Conservation (phyloP, 2,797 vertebrate species). For the Bovichtus variegatus region DNA sequence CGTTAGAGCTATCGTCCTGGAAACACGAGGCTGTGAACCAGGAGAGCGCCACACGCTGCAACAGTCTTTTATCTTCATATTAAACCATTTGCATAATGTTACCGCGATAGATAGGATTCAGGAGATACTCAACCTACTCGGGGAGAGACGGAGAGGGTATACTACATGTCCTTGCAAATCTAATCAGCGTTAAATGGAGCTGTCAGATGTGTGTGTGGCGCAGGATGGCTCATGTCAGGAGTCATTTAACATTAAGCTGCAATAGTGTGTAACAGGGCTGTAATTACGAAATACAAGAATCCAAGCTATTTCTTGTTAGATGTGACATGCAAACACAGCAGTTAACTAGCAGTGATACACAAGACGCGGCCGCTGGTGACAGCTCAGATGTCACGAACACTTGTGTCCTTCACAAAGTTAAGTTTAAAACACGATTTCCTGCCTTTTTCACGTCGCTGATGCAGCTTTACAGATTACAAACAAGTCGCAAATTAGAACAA, state of each 20-base stretch:
- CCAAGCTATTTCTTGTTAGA: constrained; percentile 50
- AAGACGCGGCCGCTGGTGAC: constrained; percentile 38
- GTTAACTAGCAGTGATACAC: constrained; percentile 60
- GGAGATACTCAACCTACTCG: constrained; percentile 82
- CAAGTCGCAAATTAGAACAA: constrained; percentile 45
- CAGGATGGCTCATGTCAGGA: constrained; percentile 73
- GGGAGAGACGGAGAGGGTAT: constrained; percentile 78
- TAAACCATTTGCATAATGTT: constrained; percentile 91
- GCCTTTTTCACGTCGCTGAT: not conserved
- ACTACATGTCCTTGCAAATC: constrained; percentile 86
- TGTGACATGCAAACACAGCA: constrained; percentile 64
- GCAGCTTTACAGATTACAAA: constrained; percentile 36
- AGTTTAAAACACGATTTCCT: not conserved
- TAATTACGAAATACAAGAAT: constrained; percentile 78
- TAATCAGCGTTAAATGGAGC: constrained; percentile 88
- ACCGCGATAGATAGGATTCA: constrained; percentile 77
- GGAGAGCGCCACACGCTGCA: constrained; percentile 80
- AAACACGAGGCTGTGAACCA: constrained; percentile 87
- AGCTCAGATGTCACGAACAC: constrained; percentile 14
- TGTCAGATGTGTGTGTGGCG: constrained; percentile 65
- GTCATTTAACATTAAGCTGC: constrained; percentile 78
- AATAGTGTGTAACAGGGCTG: constrained; percentile 66
- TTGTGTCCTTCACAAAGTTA: constrained; percentile 58
- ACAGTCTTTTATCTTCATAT: constrained; percentile 89
- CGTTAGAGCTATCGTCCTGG: constrained; percentile 86